These are phyloP conservation scores for Stegastes partitus DNA, from an alignment of 2,113 vertebrate genomes.

Conservation along the genomic window DNA sequence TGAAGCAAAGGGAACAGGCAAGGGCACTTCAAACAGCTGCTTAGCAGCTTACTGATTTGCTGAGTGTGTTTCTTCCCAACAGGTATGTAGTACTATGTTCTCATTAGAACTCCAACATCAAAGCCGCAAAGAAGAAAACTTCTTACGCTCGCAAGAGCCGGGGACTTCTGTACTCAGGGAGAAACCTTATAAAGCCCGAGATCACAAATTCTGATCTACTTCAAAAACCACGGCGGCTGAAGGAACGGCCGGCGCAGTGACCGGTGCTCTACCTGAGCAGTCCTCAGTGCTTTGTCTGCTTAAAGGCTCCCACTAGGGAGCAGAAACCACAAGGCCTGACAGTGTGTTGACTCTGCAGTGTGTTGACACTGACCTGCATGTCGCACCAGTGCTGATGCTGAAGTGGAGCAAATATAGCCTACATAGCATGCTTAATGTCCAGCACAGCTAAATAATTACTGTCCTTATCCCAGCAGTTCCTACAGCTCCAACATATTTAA, in stretches of 20 bases:
- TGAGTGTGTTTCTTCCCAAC: constrained; percentile 70
- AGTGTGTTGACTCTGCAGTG: constrained; percentile 59
- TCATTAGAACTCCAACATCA: constrained; percentile 69
- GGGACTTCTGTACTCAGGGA: constrained; percentile 10
- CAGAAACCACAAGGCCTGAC: constrained; percentile 39
- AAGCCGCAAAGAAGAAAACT: constrained; percentile 55
- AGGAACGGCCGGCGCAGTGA: constrained; percentile 9
- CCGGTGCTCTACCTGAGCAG: constrained; percentile 37
- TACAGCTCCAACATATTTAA: neutral
- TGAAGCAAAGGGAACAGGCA: constrained; percentile 39
- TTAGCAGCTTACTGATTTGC: constrained; percentile 69
- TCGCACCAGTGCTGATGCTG: constrained; percentile 55
- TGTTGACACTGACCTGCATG: constrained; percentile 36
- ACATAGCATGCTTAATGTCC: constrained; percentile 26
- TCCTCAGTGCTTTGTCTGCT: constrained; percentile 47
- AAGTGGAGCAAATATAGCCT: constrained; percentile 49
- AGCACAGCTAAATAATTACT: constrained; percentile 57
- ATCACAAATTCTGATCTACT: constrained; percentile 9
- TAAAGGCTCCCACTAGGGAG: constrained; percentile 23
- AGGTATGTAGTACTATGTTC: constrained; percentile 64
- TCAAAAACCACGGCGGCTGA: constrained; percentile 19
- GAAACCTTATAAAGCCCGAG: constrained; percentile 23
- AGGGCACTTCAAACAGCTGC: constrained; percentile 68
- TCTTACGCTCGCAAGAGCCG: constrained; percentile 1
- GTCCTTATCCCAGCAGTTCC: constrained; percentile 21